Evolutionary conservation across 2,113 vertebrate genomes (phyloP), one percentile per base, ranked within the genome.

Genomic region (Xyrauchen texanus): DNA sequence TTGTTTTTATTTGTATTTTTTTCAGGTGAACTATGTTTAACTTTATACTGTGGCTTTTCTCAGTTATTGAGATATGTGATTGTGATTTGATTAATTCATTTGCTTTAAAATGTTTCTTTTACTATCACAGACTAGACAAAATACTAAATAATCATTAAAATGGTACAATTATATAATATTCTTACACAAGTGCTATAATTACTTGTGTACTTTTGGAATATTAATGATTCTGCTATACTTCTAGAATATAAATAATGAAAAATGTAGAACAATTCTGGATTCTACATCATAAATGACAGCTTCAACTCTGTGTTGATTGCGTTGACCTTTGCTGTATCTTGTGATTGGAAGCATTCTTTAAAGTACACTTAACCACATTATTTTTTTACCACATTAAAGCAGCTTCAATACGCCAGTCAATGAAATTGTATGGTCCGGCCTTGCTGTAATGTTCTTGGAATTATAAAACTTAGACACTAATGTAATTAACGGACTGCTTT

Each of bases 401-500:
- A 73, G 70, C 73, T 82, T 79, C 67, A 85, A 61, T 67, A 13
- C 51, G 73, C 58, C 80, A 77, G 77, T 47, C 79, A 84, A 83
- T 87, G 77, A 86, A 84, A 77, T 84, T 66, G 81, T 70, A 67
- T 76, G 75, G 67, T 74, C 68, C 76, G 66, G 72, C 64, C 79
- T 75, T 52, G 65, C 77, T 46, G 64, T 79, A 80, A 81, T 84
- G 78, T 85, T 86, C 84, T 76, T 76, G 34, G 64, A 82, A 71
- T 82, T 83, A 84, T 84, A 61, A 76, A 77, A 76, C 63, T 79
- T 80, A 62, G 64, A 72, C 53, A 44, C 75, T 81, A 67, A 81
- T 82, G 78, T 61, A 81, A 79, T 84, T 85, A 81, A 84, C 76
- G 76, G 53, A 69, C 76, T 70, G 63, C 2, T 82, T 84, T 84